Percentiles rank a stretch among this genome's conserved stretches.
phyloP scores from a whole-genome alignment of 2,113 vertebrate species.

The Cyprinodon variegatus region DNA sequence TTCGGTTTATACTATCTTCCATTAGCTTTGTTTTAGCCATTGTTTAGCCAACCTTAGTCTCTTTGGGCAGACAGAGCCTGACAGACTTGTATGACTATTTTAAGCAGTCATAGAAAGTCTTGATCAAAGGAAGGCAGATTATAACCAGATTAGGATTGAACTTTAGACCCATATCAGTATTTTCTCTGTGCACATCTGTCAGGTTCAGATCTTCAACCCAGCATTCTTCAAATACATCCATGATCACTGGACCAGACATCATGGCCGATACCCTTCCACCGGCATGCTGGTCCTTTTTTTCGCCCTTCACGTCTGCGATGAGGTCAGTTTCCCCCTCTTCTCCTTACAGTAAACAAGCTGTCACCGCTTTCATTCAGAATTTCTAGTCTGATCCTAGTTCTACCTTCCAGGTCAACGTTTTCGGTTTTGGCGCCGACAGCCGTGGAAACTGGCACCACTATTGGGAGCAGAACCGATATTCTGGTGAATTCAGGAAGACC shows the following conservation, averaged over 20 bases:
- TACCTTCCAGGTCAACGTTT: conserved; percentile 91
- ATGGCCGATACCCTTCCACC: conserved; percentile 97
- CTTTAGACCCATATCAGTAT: background rate
- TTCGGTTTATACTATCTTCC: background rate
- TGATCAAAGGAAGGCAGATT: background rate
- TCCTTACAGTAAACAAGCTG: background rate
- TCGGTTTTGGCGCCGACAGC: conserved; percentile 94
- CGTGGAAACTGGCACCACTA: conserved; percentile 99
- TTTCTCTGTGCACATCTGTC: conserved; percentile 3
- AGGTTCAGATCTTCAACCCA: conserved; percentile 99
- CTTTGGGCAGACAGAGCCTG: too few relatives aligned
- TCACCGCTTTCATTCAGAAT: background rate
- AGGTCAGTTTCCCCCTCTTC: conserved; percentile 78
- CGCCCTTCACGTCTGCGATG: conserved; percentile 94
- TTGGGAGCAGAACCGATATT: conserved; percentile 98
- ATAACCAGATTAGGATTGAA: background rate
- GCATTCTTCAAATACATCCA: conserved; percentile 99
- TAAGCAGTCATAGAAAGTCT: background rate
- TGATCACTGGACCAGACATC: conserved; percentile 93
- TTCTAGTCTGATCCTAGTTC: background rate
- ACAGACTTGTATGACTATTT: background rate
- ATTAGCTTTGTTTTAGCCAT: background rate
- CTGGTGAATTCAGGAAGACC: conserved; percentile 95
- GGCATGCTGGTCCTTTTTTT: conserved; percentile 98
- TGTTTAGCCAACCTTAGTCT: background rate